These are phyloP conservation scores for Hydrophis major DNA, from an alignment of 2,797 vertebrate species.

Conservation along the genomic window DNA sequence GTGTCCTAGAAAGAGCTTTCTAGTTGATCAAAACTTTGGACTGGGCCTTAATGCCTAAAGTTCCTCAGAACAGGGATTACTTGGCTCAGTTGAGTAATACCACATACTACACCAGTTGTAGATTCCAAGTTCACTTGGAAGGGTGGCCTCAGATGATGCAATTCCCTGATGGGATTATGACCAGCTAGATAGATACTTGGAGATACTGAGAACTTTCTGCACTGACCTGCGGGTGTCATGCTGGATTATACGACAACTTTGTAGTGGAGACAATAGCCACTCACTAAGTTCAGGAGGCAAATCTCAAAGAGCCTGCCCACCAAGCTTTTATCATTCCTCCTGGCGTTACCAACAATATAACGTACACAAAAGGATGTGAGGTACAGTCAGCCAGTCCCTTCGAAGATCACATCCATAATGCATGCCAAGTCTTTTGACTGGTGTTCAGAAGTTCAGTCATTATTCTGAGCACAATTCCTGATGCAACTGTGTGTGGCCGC, in stretches of 20 bases:
- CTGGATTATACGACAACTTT: not conserved
- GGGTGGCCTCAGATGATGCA: not conserved
- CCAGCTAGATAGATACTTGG: not conserved
- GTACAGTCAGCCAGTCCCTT: not conserved
- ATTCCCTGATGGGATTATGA: not conserved
- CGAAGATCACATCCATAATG: not conserved
- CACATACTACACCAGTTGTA: not conserved
- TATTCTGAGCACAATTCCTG: not conserved
- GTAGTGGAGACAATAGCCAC: not conserved
- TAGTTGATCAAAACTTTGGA: not conserved
- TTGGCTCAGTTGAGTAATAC: not conserved
- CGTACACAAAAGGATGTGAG: not conserved
- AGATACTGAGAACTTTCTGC: not conserved
- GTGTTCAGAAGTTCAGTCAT: not conserved
- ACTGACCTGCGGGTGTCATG: not conserved
- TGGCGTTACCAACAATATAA: not conserved
- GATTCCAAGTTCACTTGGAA: not conserved
- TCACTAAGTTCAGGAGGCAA: not conserved
- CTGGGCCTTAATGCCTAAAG: not conserved
- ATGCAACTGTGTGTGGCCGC: not conserved
- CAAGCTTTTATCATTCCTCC: not conserved
- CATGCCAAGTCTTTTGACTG: not conserved
- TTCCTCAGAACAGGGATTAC: not conserved
- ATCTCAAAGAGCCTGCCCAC: not conserved
- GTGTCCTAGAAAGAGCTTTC: not conserved